Base-by-base conservation (phyloP, 2,888 invertebrate genomes). In the Lobophora halterata region DNA sequence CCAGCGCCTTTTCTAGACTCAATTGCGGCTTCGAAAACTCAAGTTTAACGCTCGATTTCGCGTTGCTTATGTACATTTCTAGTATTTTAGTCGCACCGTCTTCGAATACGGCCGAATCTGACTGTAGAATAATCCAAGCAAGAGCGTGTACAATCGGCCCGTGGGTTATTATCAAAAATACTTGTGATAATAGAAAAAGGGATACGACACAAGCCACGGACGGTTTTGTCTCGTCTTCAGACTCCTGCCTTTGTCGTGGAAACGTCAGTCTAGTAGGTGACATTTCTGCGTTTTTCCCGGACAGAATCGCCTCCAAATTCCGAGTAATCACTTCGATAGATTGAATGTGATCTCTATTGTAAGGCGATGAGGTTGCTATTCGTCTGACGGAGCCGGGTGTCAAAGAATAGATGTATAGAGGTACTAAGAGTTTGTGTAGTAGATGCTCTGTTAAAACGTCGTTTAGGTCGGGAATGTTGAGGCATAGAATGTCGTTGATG, bases 401-500 rank as follows among this genome's bases (percentile, higher is more conserved):
- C 33, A 98, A 82, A 1, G 98, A 98, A 74, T 95, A 96, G 55
- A 99, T 96, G 75, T 98, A 98, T 40, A 98, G 78, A 3, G 98
- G 98, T 50, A 98, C 93, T 39, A 99, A 89, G 1, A 99, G 89
- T 76, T 97, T 95, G 79, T 98, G 95, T 49, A 99, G 88, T 42
- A 99, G 88, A 80, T 99, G 98, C 72, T 98, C 97, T 0, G 97
- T 95, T 35, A 99, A 85, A 26, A 98, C 97, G 61, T 96, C 95
- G 79, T 98, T 99, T 34, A 99, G 88, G 65, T 96, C 95, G 31
- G 94, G 93, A 58, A 98, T 97, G 71, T 96, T 93, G 38, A 99
- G 89, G 65, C 95, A 93, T 9, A 99, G 90, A 58, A 99, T 99
- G 71, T 99, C 99, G 71, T 98, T 99, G 37, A 99, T 89, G 75